A percentile compares a stretch with the other conserved stretches of the same genome.
phyloP scores from a whole-genome alignment of 92 coral and sea anemone genomes.

The Umimayanthus kanabou region DNA sequence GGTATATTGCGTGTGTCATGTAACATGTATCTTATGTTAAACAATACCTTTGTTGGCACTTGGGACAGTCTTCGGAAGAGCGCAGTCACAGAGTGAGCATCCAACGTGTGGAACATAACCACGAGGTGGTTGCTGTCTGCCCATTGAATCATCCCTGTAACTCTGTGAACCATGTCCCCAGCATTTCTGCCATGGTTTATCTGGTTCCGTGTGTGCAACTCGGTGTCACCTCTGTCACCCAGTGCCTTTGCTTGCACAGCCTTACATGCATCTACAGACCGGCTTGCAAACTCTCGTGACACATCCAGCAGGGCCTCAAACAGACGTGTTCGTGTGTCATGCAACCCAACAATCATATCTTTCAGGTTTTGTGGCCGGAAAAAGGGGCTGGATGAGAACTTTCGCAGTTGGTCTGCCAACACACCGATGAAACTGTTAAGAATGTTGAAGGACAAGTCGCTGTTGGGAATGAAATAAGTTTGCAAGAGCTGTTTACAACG shows the following conservation, averaged over 20 bases:
- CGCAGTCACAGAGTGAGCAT: conserved; percentile 69
- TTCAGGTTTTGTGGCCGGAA: conserved; percentile 60
- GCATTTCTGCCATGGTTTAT: too few species aligned
- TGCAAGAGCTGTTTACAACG: conserved; percentile 59
- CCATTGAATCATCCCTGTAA: conserved; percentile 76
- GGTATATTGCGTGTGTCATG: neutral
- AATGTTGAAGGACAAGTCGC: conserved; percentile 65
- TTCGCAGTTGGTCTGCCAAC: conserved; percentile 72
- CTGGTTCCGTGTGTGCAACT: too few species aligned
- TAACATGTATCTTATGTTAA: neutral
- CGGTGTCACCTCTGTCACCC: too few species aligned
- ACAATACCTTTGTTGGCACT: conserved; percentile 53
- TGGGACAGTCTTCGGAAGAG: conserved; percentile 59
- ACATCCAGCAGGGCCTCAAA: conserved; percentile 48
- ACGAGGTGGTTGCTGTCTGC: conserved; percentile 71
- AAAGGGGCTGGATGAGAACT: conserved; percentile 76
- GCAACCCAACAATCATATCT: conserved; percentile 56
- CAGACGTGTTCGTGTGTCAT: conserved; percentile 66
- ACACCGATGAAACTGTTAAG: conserved; percentile 70
- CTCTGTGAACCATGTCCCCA: conserved; percentile 55
- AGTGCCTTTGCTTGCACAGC: too few species aligned
- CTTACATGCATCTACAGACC: too few species aligned
- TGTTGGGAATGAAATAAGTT: conserved; percentile 53
- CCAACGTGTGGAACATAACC: conserved; percentile 67
- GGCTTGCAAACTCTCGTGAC: too few species aligned